Conservation (phyloP, 2,113 vertebrate genomes). For the Elaphurus davidianus region DNA sequence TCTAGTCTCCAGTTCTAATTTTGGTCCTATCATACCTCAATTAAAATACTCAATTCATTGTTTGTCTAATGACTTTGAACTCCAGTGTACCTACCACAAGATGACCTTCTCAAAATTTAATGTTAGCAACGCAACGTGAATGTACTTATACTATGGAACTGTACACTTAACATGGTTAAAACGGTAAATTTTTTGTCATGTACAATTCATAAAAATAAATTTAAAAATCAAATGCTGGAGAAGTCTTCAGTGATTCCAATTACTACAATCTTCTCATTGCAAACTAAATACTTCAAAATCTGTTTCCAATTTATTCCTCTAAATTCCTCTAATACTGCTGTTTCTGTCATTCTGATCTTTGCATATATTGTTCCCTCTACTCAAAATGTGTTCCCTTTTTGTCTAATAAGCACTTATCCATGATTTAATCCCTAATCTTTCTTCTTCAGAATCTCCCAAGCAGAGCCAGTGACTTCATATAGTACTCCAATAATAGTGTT, state of each 20-base stretch:
- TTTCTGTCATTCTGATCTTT: neutral
- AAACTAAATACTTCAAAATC: neutral
- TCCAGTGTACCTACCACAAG: neutral
- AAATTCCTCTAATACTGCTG: neutral
- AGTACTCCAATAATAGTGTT: neutral
- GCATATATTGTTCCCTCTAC: neutral
- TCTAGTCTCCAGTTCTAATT: neutral
- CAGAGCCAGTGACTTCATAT: neutral
- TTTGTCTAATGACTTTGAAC: neutral
- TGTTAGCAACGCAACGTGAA: rapidly evolving
- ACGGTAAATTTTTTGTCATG: neutral
- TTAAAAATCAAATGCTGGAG: neutral
- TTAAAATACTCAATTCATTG: neutral
- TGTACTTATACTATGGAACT: neutral
- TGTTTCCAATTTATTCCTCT: neutral
- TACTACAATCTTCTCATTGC: neutral
- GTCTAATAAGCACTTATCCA: neutral
- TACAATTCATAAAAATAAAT: neutral
- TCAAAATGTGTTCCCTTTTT: neutral
- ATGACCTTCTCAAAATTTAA: neutral
- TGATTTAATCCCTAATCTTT: neutral
- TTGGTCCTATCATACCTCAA: neutral
- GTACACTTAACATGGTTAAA: neutral
- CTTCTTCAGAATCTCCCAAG: neutral
- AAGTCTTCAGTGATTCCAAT: neutral